These are phyloP conservation scores for Emydocephalus ijimae DNA, from an alignment of 2,113 vertebrate genomes.

Conservation along the genomic window DNA sequence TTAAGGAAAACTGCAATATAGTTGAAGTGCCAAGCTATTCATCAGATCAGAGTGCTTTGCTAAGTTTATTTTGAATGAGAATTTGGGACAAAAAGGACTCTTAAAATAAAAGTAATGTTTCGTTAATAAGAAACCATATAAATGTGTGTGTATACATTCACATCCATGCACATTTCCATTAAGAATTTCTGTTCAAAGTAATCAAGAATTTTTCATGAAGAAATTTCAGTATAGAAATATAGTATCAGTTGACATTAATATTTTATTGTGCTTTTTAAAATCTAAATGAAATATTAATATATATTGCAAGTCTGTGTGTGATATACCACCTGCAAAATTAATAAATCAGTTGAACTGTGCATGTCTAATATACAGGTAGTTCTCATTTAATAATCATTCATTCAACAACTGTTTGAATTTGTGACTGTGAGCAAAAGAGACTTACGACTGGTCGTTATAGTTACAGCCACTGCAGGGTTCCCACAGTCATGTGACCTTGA, in stretches of 20 bases:
- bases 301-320: not conserved
- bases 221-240: not conserved
- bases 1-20: not conserved
- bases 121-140: not conserved
- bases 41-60: not conserved
- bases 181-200: not conserved
- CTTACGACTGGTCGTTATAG: not conserved
- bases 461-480: not conserved
- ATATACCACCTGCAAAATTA: not conserved
- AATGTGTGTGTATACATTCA: not conserved
- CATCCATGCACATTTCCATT: not conserved
- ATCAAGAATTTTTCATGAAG: not conserved
- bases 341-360: not conserved
- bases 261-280: not conserved
- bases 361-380: not conserved
- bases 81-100: not conserved
- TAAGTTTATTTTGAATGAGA: not conserved
- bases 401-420: not conserved
- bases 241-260: not conserved
- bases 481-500: not conserved
- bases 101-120: not conserved
- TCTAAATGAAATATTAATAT: not conserved
- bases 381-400: not conserved
- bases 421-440: not conserved
- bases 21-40: not conserved